Percentiles rank a stretch among this genome's conserved stretches.
Evolutionary conservation across 1,140 invertebrate species (phyloP).

Genomic region (Drosophila murphyi): DNA sequence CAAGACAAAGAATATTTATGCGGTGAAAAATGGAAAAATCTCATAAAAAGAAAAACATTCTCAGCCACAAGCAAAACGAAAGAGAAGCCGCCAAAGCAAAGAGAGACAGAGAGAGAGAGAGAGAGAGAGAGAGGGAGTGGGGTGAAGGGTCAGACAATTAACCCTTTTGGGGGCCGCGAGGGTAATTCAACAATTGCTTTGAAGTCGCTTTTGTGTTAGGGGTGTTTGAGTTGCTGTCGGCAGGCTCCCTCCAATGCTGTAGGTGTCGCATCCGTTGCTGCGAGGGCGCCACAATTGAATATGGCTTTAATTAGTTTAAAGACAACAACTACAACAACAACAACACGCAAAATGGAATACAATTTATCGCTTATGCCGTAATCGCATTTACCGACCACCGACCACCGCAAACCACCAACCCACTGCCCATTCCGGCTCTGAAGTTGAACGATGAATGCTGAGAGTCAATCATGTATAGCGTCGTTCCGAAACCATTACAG

Average conservation of each 20-base stretch:
- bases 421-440: not conserved
- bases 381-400: slow-evolving; percentile 64
- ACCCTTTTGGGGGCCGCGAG: slow-evolving; percentile 55
- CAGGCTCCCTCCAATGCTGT: not conserved
- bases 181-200: slow-evolving; percentile 52
- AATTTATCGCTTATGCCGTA: slow-evolving; percentile 78
- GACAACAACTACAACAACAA: slow-evolving; percentile 40
- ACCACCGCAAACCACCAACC: not conserved
- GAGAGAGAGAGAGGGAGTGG: not conserved
- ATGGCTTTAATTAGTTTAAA: slow-evolving; percentile 74
- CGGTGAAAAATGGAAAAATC: slow-evolving; percentile 51
- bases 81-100: slow-evolving; percentile 29
- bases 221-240: slow-evolving; percentile 2
- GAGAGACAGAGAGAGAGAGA: not conserved
- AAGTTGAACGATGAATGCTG: slow-evolving; percentile 4
- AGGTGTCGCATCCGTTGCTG: slow-evolving; percentile 7
- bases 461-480: slow-evolving; percentile 72
- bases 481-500: slow-evolving; percentile 61
- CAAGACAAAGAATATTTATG: slow-evolving; percentile 34
- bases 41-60: slow-evolving; percentile 25
- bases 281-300: slow-evolving; percentile 34
- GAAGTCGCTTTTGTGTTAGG: slow-evolving; percentile 40
- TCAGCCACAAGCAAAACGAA: slow-evolving; percentile 7
- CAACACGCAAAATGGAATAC: slow-evolving; percentile 58
- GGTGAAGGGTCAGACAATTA: slow-evolving; percentile 60